Evolutionary conservation across 2,888 invertebrate genomes (phyloP).

Genomic region (Loripinus fragilis): DNA sequence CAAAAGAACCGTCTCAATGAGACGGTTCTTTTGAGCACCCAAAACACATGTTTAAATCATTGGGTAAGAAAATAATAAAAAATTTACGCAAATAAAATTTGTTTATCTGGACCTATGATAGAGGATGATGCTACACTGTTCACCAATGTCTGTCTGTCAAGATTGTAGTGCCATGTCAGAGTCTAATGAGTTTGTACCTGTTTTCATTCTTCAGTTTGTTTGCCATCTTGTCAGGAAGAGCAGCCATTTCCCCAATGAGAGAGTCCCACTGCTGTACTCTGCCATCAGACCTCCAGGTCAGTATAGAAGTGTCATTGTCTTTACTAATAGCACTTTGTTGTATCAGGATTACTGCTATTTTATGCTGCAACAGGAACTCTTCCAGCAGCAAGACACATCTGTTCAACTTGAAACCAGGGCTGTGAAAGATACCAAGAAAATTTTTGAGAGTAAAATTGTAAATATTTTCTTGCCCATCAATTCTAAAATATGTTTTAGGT

Average conservation of each 20-base stretch:
- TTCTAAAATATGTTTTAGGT: too few species aligned
- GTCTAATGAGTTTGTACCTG: slow-evolving; percentile 67
- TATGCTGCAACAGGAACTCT: slow-evolving; percentile 59
- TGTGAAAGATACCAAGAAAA: slow-evolving; percentile 34
- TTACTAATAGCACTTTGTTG: slow-evolving; percentile 57
- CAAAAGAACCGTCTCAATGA: too few species aligned
- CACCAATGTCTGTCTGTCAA: too few species aligned
- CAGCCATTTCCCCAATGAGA: slow-evolving; percentile 63
- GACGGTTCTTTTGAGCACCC: too few species aligned
- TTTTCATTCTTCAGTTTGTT: slow-evolving; percentile 75
- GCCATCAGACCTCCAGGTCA: slow-evolving; percentile 47
- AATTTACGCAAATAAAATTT: too few species aligned
- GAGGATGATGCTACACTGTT: too few species aligned
- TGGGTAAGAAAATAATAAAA: too few species aligned
- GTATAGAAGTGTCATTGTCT: slow-evolving; percentile 36
- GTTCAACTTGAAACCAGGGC: slow-evolving; percentile 65
- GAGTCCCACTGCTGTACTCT: slow-evolving; percentile 65
- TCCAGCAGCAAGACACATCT: slow-evolving; percentile 69
- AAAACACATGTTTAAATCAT: too few species aligned
- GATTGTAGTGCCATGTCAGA: too few species aligned
- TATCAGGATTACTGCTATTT: slow-evolving; percentile 55
- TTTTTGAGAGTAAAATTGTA: too few species aligned
- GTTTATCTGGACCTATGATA: too few species aligned
- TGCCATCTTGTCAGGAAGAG: slow-evolving; percentile 75
- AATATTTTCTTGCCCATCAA: too few species aligned